Evolutionary conservation across 30 jellyfish, hydroid and myxozoan species (phyloP).

Genomic region (Aurelia aurita complex sp. Pacific): DNA sequence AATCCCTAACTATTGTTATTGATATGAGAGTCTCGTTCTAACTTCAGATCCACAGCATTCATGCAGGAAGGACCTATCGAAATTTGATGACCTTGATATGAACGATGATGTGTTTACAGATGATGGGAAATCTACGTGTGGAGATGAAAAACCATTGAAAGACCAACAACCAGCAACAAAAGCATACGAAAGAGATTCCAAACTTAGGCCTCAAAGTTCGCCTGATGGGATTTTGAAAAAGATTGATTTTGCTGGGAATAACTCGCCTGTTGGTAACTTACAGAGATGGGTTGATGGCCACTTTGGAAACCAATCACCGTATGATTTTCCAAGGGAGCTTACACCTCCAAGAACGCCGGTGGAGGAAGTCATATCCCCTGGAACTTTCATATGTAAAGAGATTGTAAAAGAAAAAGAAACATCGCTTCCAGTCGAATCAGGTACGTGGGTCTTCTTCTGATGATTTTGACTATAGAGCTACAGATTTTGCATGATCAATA

Average conservation of each 20-base stretch:
- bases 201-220: background rate
- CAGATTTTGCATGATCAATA: too few relatives aligned
- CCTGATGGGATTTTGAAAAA: conserved; percentile 18
- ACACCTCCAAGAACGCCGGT: conserved; percentile 94
- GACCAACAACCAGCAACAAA: background rate
- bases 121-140: conserved; percentile 23
- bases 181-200: background rate
- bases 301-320: conserved; percentile 78
- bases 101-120: conserved; percentile 56
- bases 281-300: conserved; percentile 98
- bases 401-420: too few relatives aligned
- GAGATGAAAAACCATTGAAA: background rate
- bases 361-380: conserved; percentile 37
- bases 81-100: background rate
- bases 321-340: conserved; percentile 68
- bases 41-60: too few relatives aligned
- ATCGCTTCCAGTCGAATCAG: too few relatives aligned
- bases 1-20: too few relatives aligned
- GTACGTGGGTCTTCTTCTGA: too few relatives aligned
- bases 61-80: too few relatives aligned
- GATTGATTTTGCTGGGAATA: conserved; percentile 35
- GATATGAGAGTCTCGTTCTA: too few relatives aligned
- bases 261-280: conserved; percentile 88
- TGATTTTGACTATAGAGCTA: too few relatives aligned
- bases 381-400: conserved; percentile 13